Evolutionary conservation across 2,113 vertebrate genomes (phyloP).

Genomic region (Burhinus oedicnemus): DNA sequence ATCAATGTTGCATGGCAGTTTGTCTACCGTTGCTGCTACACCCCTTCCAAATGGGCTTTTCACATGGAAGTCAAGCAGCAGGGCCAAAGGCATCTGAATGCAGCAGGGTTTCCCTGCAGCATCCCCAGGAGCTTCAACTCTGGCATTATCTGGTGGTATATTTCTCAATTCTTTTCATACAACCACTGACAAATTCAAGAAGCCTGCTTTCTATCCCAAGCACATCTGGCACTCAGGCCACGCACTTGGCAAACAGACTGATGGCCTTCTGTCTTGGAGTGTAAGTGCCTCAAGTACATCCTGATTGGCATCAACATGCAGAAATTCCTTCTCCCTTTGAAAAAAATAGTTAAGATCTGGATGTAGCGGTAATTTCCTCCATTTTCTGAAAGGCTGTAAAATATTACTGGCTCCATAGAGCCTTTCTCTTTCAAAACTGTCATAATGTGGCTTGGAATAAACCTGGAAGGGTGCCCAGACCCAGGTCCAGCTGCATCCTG

Average conservation of each 20-base stretch:
- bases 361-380: slow-evolving; percentile 40
- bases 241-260: neutral
- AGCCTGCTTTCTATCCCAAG: slow-evolving; percentile 3
- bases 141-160: neutral
- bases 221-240: slow-evolving; percentile 48
- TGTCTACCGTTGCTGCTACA: neutral
- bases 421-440: slow-evolving; percentile 48
- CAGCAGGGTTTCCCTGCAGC: slow-evolving; percentile 13
- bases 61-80: neutral
- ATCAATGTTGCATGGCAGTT: neutral
- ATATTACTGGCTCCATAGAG: slow-evolving; percentile 32
- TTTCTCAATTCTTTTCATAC: neutral
- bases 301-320: slow-evolving; percentile 48
- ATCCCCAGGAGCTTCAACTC: neutral
- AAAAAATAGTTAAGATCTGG: neutral
- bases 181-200: neutral
- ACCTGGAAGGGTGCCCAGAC: slow-evolving; percentile 43
- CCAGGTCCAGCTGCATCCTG: slow-evolving; percentile 59
- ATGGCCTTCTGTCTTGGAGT: slow-evolving; percentile 36
- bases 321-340: slow-evolving; percentile 49
- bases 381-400: slow-evolving; percentile 53
- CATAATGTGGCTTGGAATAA: slow-evolving; percentile 56
- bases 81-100: neutral
- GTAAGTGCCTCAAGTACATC: slow-evolving; percentile 34
- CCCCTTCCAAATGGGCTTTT: neutral